Percentiles rank a stretch among this genome's conserved stretches.
These are phyloP conservation scores for Exocentrus adspersus DNA, from an alignment of 2,888 invertebrate genomes.

Conservation along the genomic window DNA sequence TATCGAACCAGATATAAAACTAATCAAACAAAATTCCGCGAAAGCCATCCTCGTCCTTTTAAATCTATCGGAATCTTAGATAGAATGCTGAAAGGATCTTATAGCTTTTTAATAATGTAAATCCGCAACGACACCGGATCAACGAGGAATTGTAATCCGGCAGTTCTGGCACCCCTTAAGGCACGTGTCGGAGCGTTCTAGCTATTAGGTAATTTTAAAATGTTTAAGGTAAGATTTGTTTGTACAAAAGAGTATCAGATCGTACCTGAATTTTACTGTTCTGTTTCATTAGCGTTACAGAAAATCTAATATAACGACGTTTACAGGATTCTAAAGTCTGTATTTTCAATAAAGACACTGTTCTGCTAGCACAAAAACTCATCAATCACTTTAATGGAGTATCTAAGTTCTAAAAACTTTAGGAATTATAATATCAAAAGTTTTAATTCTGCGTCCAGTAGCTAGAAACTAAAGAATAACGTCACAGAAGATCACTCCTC, in stretches of 20 bases:
- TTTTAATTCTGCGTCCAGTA: background rate
- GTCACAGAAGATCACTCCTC: background rate
- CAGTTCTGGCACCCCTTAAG: background rate
- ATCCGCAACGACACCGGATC: background rate
- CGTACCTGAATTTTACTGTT: too few species aligned
- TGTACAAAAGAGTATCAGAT: too few species aligned
- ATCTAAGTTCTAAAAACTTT: slow-evolving; percentile 1
- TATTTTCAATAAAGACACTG: background rate
- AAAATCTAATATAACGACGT: too few species aligned
- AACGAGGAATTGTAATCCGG: background rate
- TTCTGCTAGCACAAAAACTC: background rate
- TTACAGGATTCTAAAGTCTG: too few species aligned
- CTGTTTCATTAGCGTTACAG: too few species aligned
- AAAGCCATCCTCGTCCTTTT: background rate
- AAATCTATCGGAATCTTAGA: background rate
- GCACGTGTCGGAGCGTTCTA: background rate
- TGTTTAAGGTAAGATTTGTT: background rate
- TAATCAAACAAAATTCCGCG: background rate
- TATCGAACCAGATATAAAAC: background rate
- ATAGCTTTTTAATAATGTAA: slow-evolving; percentile 1
- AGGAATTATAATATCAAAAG: background rate
- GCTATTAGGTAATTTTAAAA: slow-evolving; percentile 3
- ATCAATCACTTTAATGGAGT: slow-evolving; percentile 2
- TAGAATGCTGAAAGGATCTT: background rate
- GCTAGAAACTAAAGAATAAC: background rate